Conservation (phyloP, 2,888 invertebrate genomes). For the Catotricha subobsoleta region DNA sequence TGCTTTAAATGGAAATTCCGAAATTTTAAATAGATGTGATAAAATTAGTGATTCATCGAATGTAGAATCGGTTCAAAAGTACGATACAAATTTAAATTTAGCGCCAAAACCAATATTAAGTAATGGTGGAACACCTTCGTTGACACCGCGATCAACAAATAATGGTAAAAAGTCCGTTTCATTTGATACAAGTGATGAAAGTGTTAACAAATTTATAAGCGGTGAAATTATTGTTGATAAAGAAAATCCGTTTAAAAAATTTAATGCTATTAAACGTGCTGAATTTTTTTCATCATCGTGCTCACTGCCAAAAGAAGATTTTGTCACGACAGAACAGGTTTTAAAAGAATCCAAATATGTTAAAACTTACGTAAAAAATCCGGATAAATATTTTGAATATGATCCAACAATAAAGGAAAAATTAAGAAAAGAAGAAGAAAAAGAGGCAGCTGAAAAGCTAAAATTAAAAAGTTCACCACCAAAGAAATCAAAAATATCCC, state of each 20-base stretch:
- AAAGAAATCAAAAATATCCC: constrained; percentile 7
- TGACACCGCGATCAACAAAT: neutral
- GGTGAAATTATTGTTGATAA: constrained; percentile 29
- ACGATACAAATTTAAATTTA: neutral
- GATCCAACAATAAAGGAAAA: constrained; percentile 25
- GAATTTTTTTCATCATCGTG: constrained; percentile 2
- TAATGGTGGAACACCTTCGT: neutral
- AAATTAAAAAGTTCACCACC: constrained; percentile 9
- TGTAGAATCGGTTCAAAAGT: no score
- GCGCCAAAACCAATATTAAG: constrained; percentile 1
- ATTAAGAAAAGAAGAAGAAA: constrained; percentile 23
- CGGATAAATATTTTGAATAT: constrained; percentile 27
- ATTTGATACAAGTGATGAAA: constrained; percentile 22
- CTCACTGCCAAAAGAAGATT: constrained; percentile 14
- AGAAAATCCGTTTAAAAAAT: constrained; percentile 25
- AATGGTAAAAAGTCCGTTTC: constrained; percentile 21
- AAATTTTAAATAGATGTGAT: neutral
- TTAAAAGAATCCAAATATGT: constrained; percentile 30
- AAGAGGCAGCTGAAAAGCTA: constrained; percentile 11
- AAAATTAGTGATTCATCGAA: neutral
- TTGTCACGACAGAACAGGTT: constrained; percentile 27
- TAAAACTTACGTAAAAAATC: constrained; percentile 29
- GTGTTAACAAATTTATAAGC: constrained; percentile 23
- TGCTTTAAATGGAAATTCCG: neutral
- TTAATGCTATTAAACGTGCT: constrained; percentile 2